Percentiles rank a stretch among this genome's conserved stretches.
phyloP scores from a whole-genome alignment of 2,888 invertebrate genomes.

The Rapana venosa region DNA sequence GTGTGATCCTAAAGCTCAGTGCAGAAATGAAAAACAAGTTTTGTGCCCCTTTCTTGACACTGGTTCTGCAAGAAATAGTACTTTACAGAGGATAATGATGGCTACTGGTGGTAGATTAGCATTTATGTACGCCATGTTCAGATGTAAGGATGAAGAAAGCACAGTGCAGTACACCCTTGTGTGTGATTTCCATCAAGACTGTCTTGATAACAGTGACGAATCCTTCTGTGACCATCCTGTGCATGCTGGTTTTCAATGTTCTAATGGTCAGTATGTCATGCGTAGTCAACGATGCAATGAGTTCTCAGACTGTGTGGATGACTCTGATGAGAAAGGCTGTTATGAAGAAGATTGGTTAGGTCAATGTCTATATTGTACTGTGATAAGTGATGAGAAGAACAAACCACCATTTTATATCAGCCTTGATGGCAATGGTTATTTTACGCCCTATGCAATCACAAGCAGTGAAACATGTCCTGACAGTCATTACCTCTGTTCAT shows the following conservation, averaged over 20 bases:
- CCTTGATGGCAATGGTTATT: not conserved
- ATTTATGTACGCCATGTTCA: not conserved
- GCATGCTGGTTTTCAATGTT: not conserved
- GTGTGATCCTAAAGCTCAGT: not conserved
- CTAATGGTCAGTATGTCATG: not conserved
- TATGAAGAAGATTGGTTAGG: not conserved
- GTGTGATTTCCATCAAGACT: conserved; percentile 17
- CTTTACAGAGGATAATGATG: not conserved
- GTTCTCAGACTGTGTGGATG: not conserved
- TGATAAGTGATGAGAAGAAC: too few relatives aligned
- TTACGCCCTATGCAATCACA: not conserved
- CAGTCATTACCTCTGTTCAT: not conserved
- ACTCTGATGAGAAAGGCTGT: not conserved
- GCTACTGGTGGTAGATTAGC: not conserved
- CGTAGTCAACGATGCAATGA: not conserved
- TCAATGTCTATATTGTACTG: not conserved
- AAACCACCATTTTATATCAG: not conserved
- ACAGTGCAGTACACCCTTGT: not conserved
- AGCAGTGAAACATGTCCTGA: not conserved
- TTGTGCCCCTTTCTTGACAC: not conserved
- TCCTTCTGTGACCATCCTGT: not conserved
- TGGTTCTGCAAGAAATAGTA: not conserved
- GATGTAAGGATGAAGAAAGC: not conserved
- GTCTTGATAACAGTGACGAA: conserved; percentile 14
- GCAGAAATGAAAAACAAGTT: not conserved